These are phyloP conservation scores for Anser cygnoides DNA, from an alignment of 2,113 vertebrate genomes.

Conservation along the genomic window DNA sequence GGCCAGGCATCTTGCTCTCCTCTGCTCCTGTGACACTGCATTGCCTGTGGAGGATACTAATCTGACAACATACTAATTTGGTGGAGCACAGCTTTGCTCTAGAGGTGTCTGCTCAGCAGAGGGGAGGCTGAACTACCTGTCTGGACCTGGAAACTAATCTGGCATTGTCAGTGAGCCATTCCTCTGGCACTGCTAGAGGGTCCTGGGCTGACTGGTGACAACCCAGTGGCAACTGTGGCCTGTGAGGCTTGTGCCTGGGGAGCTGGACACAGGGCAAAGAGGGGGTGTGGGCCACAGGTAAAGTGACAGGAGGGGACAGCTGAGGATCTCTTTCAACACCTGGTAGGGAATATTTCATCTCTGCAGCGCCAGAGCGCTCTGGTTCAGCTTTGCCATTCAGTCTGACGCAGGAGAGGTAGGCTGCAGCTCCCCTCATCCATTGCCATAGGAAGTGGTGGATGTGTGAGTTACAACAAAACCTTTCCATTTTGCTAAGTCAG, in stretches of 20 bases:
- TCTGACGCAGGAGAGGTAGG: not conserved
- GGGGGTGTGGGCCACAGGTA: not conserved
- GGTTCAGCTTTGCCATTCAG: not conserved
- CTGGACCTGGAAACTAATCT: too few species aligned
- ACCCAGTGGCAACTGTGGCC: not conserved
- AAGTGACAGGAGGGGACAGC: not conserved
- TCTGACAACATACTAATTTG: not conserved
- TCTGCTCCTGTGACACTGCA: too few species aligned
- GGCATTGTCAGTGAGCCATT: too few species aligned
- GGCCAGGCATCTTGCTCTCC: not conserved
- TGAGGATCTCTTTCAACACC: not conserved
- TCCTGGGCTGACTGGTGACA: not conserved
- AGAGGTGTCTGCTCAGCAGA: not conserved
- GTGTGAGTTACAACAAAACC: not conserved
- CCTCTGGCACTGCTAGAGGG: not conserved
- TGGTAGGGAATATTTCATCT: not conserved
- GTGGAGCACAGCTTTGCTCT: not conserved
- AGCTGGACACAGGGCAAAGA: not conserved
- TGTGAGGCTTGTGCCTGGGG: too few species aligned
- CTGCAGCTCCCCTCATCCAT: not conserved
- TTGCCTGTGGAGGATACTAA: not conserved
- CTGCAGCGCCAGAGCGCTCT: not conserved
- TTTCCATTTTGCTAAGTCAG: not conserved
- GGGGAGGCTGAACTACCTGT: not conserved
- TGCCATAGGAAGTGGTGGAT: not conserved